Evolutionary conservation across 2,113 vertebrate genomes (phyloP), one percentile per base, ranked within the genome.

Genomic region (Cephalopholis sonnerati): DNA sequence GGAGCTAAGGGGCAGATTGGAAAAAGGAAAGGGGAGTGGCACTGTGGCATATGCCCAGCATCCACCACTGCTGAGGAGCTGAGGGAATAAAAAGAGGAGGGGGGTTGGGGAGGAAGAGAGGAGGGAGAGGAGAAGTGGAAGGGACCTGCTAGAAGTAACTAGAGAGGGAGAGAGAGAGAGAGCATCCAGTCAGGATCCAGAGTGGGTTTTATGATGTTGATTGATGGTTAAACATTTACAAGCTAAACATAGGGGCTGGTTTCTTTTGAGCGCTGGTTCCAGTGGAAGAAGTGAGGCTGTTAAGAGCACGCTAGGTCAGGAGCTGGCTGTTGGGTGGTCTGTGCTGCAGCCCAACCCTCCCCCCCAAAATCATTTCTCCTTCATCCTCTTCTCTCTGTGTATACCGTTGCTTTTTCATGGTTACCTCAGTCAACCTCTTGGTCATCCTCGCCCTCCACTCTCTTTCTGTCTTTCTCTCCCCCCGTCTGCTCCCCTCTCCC

Each of bases 1-100:
- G 86, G 87, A 24, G 95, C 95, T 95, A 93, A 94, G 88, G n/a
- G 95, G 94, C 94, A 96, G 95, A 96, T 96, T 96, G 96, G 83
- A 74, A 93, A 93, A 95, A 94, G 93, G 93, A 69, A 95, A 95
- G 94, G 95, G 95, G 95, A 96, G 94, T 94, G 97, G 95, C 96
- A 95, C 93, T 9, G 79, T 93, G 93, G 92, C 92, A 94, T 93
- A 97, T 96, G 96, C 96, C 96, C 91, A 17, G 90, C 93, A 95
- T 95, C 95, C 96, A 81, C 64, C 82, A 67, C 68, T 12, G 39
- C 11, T 5, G 68, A 82, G 83, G 77, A 83, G 86, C 83, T 0
- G 79, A 77, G 85, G 84, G 83, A 84, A 87, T 87, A 75, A 72
- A 78, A 72, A 51, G 63, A 53, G 27, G 73, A 67, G 61, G 81